A percentile compares a stretch with the other conserved stretches of the same genome.
These are phyloP conservation scores for Heliopora coerulea DNA, from an alignment of 92 coral and sea anemone species.

Conservation along the genomic window DNA sequence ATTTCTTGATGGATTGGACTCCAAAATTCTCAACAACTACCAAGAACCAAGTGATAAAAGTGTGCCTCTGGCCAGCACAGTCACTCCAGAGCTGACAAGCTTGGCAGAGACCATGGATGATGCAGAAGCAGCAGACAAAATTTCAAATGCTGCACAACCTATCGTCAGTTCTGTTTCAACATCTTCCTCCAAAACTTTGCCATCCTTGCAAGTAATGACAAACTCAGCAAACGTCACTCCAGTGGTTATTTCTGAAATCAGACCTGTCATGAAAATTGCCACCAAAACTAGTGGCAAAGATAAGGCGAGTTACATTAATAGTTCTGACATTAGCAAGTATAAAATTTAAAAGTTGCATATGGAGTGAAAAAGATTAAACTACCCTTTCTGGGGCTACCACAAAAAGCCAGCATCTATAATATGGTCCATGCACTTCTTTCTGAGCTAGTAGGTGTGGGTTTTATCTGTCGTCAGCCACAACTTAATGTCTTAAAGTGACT, in stretches of 20 bases:
- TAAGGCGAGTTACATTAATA: background rate
- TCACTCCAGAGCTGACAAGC: conserved; percentile 17
- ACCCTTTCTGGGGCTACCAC: too few relatives aligned
- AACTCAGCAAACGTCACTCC: conserved; percentile 28
- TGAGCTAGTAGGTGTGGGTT: too few relatives aligned
- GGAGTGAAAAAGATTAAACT: too few relatives aligned
- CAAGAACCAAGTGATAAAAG: conserved; percentile 23
- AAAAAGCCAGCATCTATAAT: too few relatives aligned
- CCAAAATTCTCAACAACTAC: background rate
- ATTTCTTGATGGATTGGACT: conserved; percentile 36
- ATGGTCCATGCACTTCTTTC: too few relatives aligned
- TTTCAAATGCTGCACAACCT: background rate
- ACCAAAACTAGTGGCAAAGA: background rate
- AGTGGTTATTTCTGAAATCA: conserved; percentile 31
- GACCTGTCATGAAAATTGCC: conserved; percentile 5
- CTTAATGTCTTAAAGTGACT: too few relatives aligned
- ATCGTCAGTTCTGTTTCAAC: background rate
- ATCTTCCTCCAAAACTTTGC: background rate
- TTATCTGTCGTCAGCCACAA: too few relatives aligned
- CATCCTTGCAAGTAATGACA: background rate
- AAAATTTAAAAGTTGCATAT: too few relatives aligned
- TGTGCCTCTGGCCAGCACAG: background rate
- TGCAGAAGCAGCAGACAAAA: background rate
- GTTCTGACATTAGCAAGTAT: too few relatives aligned
- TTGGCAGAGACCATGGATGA: conserved; percentile 28